phyloP scores from a whole-genome alignment of 23 tunicate species.

The Trididemnum nubilum region DNA sequence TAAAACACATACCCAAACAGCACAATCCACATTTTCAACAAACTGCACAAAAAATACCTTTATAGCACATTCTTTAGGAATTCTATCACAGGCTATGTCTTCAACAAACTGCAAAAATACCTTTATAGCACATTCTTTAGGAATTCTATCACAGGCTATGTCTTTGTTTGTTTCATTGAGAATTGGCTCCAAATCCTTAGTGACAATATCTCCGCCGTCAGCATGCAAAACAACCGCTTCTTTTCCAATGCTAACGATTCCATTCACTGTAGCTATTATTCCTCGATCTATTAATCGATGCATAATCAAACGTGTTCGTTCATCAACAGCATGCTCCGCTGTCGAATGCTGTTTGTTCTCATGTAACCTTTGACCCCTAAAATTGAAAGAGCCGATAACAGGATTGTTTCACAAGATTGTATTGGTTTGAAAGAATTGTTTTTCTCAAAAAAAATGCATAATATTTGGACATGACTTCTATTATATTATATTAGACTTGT shows the following conservation, averaged over 20 bases:
- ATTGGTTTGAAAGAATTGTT: no score
- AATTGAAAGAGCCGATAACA: background rate
- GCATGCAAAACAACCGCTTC: constrained; percentile 96
- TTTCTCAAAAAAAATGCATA: no score
- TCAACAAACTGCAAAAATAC: no score
- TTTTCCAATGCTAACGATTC: constrained; percentile 84
- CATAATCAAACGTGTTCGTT: constrained; percentile 67
- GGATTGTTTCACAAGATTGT: background rate
- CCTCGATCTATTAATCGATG: constrained; percentile 81
- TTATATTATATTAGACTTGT: no score
- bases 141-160: constrained; percentile 29
- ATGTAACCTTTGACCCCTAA: constrained; percentile 69
- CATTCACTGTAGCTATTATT: constrained; percentile 67
- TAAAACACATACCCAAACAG: no score
- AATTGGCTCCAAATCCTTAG: constrained; percentile 35
- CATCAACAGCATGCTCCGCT: constrained; percentile 95
- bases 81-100: constrained; percentile 12
- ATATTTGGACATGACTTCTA: no score
- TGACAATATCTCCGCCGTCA: constrained; percentile 76
- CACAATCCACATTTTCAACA: no score
- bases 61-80: constrained; percentile 81
- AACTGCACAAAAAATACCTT: no score
- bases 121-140: constrained; percentile 85
- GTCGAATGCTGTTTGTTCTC: constrained; percentile 87
- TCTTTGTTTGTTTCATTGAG: constrained; percentile 33